Percentiles rank a stretch among this genome's conserved stretches.
Evolutionary conservation across 2,888 invertebrate species (phyloP).

Genomic region (Sthenelais limicola): DNA sequence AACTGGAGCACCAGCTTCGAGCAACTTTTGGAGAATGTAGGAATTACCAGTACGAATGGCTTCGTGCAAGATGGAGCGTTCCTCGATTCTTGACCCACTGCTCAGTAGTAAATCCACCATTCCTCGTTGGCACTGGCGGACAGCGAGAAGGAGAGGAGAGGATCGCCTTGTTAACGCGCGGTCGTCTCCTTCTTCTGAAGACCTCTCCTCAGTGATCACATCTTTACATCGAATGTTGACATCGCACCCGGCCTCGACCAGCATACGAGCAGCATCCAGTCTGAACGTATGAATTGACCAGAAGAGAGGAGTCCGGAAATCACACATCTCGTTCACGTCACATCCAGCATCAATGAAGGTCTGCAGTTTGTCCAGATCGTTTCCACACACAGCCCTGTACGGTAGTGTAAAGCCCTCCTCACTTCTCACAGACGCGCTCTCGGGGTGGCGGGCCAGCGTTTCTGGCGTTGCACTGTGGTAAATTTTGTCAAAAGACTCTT

Average conservation of each 20-base stretch:
- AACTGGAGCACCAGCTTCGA: not conserved
- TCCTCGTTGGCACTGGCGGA: not conserved
- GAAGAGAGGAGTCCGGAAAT: slow-evolving; percentile 8
- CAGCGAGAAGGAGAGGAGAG: not conserved
- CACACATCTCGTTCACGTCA: not conserved
- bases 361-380: not conserved
- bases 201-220: slow-evolving; percentile 1
- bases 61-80: slow-evolving; percentile 9
- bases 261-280: not conserved
- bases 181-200: not conserved
- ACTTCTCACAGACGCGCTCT: not conserved
- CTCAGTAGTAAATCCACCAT: slow-evolving; percentile 9
- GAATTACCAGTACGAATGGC: slow-evolving; percentile 15
- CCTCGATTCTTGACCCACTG: not conserved
- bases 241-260: slow-evolving; percentile 1
- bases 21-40: not conserved
- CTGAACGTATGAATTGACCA: not conserved
- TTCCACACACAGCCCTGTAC: not conserved
- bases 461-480: slow-evolving; percentile 18
- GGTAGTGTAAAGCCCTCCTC: not conserved
- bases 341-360: not conserved
- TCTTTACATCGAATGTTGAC: slow-evolving; percentile 1
- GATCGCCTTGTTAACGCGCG: not conserved
- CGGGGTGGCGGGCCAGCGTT: not conserved
- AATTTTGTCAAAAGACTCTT: slow-evolving; percentile 3